phyloP scores from a whole-genome alignment of 2,113 vertebrate genomes.

The Urocolius indicus region DNA sequence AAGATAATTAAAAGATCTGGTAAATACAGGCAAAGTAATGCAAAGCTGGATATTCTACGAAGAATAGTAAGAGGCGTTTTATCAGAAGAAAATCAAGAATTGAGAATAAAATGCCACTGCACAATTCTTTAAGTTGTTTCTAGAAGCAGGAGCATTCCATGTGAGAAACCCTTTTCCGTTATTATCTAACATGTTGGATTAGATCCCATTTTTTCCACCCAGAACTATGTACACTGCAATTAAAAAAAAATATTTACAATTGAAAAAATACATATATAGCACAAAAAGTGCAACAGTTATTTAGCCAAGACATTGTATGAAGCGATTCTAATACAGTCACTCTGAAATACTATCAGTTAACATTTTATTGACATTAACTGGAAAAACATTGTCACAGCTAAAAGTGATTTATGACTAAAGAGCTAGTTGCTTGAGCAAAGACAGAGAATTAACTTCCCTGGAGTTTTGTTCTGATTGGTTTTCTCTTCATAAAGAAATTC shows the following conservation, averaged over 20 bases:
- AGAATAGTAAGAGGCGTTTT: conserved; percentile 47
- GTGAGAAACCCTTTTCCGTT: conserved; percentile 23
- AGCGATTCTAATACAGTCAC: not conserved
- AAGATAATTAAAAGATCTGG: conserved; percentile 72
- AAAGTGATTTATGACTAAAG: conserved; percentile 25
- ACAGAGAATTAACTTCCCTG: not conserved
- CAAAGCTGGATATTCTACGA: conserved; percentile 1
- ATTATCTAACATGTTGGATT: not conserved
- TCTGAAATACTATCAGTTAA: not conserved
- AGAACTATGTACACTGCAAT: not conserved
- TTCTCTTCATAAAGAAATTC: not conserved
- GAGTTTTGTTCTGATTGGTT: not conserved
- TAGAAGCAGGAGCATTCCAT: not conserved
- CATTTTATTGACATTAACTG: not conserved
- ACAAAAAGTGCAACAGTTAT: not conserved
- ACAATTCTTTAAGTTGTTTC: conserved; percentile 32
- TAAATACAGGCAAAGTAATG: not conserved
- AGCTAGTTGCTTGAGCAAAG: conserved; percentile 15
- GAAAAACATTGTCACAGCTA: not conserved
- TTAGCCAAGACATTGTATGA: not conserved
- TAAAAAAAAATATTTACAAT: not conserved
- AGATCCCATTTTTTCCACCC: not conserved
- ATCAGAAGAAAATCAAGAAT: conserved; percentile 5
- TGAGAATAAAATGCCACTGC: not conserved
- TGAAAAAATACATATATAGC: not conserved